Percentiles rank a stretch among this genome's conserved stretches.
phyloP scores from a whole-genome alignment of 2,797 vertebrate species.

The Anguilla pacifica region DNA sequence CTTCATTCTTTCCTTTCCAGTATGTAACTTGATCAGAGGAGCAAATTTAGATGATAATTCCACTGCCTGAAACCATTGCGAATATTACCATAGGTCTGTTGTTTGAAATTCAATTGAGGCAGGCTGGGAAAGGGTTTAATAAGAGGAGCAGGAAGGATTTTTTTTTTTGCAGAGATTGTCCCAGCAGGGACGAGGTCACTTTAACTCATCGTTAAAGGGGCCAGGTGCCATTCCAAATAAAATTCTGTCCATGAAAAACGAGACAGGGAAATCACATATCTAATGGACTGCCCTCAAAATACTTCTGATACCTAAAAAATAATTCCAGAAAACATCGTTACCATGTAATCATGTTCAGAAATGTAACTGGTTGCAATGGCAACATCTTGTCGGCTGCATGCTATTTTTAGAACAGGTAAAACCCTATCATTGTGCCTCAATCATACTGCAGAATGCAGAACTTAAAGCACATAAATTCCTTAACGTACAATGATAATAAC shows the following conservation, averaged over 20 bases:
- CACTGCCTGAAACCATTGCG: not conserved
- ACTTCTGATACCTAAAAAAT: not conserved
- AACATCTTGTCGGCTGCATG: not conserved
- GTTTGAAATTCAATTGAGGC: slow-evolving; percentile 15
- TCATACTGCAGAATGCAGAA: not conserved
- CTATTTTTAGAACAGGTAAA: not conserved
- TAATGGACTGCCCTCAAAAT: slow-evolving; percentile 18
- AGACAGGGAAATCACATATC: slow-evolving; percentile 4
- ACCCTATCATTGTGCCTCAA: not conserved
- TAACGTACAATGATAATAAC: not conserved
- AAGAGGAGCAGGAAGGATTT: not conserved
- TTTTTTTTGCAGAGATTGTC: not conserved
- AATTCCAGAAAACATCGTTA: not conserved
- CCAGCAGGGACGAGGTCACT: slow-evolving; percentile 18
- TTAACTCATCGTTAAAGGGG: not conserved
- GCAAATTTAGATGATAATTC: slow-evolving; percentile 12
- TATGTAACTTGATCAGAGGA: not conserved
- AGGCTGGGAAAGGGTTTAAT: slow-evolving; percentile 11
- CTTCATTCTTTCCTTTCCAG: not conserved
- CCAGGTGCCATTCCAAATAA: slow-evolving; percentile 22
- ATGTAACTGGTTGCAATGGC: not conserved
- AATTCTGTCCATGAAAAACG: slow-evolving; percentile 1
- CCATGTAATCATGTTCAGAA: not conserved
- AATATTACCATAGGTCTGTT: slow-evolving; percentile 17
- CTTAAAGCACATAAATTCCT: not conserved